Evolutionary conservation across 2,888 invertebrate genomes (phyloP), one percentile per base, ranked within the genome.

Genomic region (Neoaliturus tenellus): DNA sequence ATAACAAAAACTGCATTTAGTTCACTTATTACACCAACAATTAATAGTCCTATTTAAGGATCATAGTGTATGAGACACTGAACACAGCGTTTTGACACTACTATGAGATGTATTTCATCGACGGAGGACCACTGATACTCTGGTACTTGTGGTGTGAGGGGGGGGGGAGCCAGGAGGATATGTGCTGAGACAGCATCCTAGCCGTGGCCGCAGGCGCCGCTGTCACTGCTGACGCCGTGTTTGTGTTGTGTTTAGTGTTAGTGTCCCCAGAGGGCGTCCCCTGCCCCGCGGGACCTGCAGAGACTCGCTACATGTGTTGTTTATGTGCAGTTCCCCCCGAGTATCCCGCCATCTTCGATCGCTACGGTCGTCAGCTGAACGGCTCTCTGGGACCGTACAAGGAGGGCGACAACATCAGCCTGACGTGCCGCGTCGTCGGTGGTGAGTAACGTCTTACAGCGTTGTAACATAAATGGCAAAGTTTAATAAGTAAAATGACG

Each of bases 361-460:
- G 95, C 87, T 95, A 95, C 94, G 97, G 97, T 75, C 94, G 95
- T 87, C 94, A 95, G 90, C 93, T 97, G 89, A 96, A 97, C 91
- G 93, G 94, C 87, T 94, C 95, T 25, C 93, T 96, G 78, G 97
- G 97, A 1, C 97, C 97, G 0, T 95, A 96, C 90, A 95, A 96
- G 90, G 97, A 97, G 91, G 96, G 96, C 2, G 96, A 96, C 88
- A 96, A 96, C 89, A 94, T 97, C 86, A 93, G 95, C 83, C 93
- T 97, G 88, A 97, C 96, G 84, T 97, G 97, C 91, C 93, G 97
- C 87, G 97, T 97, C 73, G 95, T 96, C 86, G 97, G 97, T 88
- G 97, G 97, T 94, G 93, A 94, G 95, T 90, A 80, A 12, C 17
- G 2, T 44, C 17, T 6, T n/a, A n/a, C n/a, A n/a, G n/a, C n/a